These are phyloP conservation scores for Embiotoca jacksoni DNA, from an alignment of 2,113 vertebrate species.

Conservation along the genomic window DNA sequence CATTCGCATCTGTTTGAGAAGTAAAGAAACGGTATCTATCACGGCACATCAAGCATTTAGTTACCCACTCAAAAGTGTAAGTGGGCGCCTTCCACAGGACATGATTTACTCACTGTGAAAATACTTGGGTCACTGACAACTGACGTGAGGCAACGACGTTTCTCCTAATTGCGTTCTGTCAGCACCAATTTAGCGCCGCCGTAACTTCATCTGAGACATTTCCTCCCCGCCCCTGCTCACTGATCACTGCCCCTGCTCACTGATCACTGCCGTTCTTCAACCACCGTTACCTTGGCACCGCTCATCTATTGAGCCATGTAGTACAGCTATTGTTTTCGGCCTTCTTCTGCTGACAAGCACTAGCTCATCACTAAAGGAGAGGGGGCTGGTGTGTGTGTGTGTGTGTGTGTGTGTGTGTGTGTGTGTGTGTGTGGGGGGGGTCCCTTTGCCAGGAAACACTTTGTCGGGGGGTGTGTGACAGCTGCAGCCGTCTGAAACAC, in stretches of 20 bases:
- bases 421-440: not conserved
- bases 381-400: constrained; percentile 8
- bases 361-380: constrained; percentile 61
- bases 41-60: constrained; percentile 24
- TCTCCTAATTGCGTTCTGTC: constrained; percentile 79
- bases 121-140: constrained; percentile 63
- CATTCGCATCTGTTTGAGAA: constrained; percentile 1
- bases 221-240: constrained; percentile 32
- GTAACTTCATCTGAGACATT: constrained; percentile 59
- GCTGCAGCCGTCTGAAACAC: constrained; percentile 62
- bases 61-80: constrained; percentile 35
- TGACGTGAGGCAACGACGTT: constrained; percentile 48
- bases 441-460: constrained; percentile 65
- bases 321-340: constrained; percentile 56
- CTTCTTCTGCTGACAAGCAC: constrained; percentile 60
- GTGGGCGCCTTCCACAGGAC: constrained; percentile 9
- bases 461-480: constrained; percentile 47
- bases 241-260: constrained; percentile 28
- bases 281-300: constrained; percentile 11
- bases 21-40: constrained; percentile 2
- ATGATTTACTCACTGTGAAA: constrained; percentile 49
- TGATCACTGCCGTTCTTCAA: constrained; percentile 22
- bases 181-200: constrained; percentile 71
- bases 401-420: not conserved
- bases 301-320: constrained; percentile 50